A percentile compares a stretch with the other conserved stretches of the same genome.
These are phyloP conservation scores for Dysidea cf. avara DNA, from an alignment of 37 sponge, comb jelly and placozoan species.

Conservation along the genomic window DNA sequence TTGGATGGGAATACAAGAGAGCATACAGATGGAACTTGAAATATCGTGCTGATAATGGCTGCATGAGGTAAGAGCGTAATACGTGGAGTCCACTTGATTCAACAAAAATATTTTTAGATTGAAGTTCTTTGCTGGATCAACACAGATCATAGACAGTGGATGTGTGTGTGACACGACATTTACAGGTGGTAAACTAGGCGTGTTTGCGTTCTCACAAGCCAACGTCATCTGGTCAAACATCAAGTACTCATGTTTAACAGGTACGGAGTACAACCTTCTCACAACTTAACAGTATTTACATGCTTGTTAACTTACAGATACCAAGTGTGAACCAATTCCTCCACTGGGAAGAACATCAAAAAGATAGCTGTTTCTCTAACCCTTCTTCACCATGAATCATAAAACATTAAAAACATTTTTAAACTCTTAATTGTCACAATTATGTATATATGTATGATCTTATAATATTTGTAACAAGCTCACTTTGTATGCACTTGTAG, in stretches of 20 bases:
- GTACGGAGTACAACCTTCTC: too few relatives aligned
- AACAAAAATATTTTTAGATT: slow-evolving; percentile 23
- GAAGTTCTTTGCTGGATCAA: slow-evolving; percentile 28
- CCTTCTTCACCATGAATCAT: too few relatives aligned
- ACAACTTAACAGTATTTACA: too few relatives aligned
- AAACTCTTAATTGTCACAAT: too few relatives aligned
- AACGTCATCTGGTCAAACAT: slow-evolving; percentile 64
- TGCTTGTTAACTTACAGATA: too few relatives aligned
- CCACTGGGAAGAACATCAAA: too few relatives aligned
- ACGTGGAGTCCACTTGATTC: background rate
- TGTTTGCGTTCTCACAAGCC: slow-evolving; percentile 74
- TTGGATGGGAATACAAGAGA: slow-evolving; percentile 46
- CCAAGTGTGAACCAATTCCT: too few relatives aligned
- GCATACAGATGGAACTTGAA: slow-evolving; percentile 55
- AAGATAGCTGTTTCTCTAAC: too few relatives aligned
- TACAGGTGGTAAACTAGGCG: slow-evolving; percentile 76
- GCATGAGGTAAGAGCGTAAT: slow-evolving; percentile 43
- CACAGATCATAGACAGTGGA: slow-evolving; percentile 54
- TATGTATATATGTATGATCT: too few relatives aligned
- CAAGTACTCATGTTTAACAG: slow-evolving; percentile 23
- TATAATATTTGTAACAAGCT: too few relatives aligned
- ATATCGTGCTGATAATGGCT: slow-evolving; percentile 22
- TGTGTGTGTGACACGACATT: slow-evolving; percentile 51
- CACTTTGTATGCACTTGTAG: too few relatives aligned
- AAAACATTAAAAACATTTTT: too few relatives aligned